phyloP scores from a whole-genome alignment of 1,140 invertebrate genomes.

The Notospermus geniculatus region DNA sequence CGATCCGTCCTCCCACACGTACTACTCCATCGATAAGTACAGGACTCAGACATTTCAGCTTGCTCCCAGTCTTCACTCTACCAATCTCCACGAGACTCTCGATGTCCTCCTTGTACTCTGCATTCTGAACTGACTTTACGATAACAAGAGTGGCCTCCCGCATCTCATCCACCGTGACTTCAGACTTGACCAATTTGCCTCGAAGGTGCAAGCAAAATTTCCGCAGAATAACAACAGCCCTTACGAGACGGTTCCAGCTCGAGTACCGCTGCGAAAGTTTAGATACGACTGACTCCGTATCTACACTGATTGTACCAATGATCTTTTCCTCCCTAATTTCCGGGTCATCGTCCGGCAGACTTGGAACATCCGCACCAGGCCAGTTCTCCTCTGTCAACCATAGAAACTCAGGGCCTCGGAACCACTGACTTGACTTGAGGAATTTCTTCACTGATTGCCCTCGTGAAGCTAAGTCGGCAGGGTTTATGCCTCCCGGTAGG shows the following conservation, averaged over 20 bases:
- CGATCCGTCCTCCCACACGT: conserved; percentile 10
- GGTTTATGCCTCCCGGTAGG: conserved; percentile 49
- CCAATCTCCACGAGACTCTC: background rate
- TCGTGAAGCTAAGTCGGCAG: conserved; percentile 53
- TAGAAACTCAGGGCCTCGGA: conserved; percentile 4
- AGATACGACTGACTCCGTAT: too few species aligned
- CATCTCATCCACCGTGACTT: background rate
- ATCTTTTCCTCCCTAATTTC: too few species aligned
- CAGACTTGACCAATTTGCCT: too few species aligned
- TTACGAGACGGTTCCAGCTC: too few species aligned
- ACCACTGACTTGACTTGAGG: background rate
- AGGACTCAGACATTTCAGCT: conserved; percentile 9
- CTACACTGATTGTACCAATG: too few species aligned
- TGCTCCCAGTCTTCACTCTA: background rate
- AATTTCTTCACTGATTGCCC: conserved; percentile 21
- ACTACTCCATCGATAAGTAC: conserved; percentile 15
- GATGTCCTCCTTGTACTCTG: conserved; percentile 10
- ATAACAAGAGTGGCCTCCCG: conserved; percentile 7
- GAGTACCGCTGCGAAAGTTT: too few species aligned
- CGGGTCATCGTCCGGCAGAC: too few species aligned
- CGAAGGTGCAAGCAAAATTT: too few species aligned
- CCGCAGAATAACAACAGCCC: too few species aligned
- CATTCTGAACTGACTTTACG: conserved; percentile 10
- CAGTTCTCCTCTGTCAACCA: background rate
- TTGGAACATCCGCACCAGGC: background rate